phyloP scores from a whole-genome alignment of 2,888 invertebrate genomes.

The Drosophila demipolita region DNA sequence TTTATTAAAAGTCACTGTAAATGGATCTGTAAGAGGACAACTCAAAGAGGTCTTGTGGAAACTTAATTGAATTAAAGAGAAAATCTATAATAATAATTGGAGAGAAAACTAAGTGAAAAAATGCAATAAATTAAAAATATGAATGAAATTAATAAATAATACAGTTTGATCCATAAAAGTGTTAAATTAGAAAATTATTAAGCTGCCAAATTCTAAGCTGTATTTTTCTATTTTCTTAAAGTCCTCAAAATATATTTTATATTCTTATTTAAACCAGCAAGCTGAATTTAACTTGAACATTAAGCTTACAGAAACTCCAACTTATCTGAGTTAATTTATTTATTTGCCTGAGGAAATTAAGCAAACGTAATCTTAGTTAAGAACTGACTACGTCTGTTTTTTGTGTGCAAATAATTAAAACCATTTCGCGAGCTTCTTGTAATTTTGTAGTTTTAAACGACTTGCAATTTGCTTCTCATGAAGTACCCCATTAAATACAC shows the following conservation, averaged over 20 bases:
- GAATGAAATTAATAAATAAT: background rate
- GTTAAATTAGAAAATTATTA: no score
- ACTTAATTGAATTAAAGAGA: background rate
- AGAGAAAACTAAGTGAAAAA: background rate
- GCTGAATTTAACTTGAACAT: background rate
- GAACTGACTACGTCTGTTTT: background rate
- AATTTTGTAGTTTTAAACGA: slow-evolving; percentile 15
- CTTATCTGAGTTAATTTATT: background rate
- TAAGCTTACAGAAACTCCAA: background rate
- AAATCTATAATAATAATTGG: background rate
- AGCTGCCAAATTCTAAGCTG: background rate
- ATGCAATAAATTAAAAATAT: background rate
- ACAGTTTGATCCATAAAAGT: background rate
- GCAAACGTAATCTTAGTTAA: slow-evolving; percentile 11
- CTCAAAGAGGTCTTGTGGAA: background rate
- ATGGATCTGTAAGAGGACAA: background rate
- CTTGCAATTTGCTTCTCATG: slow-evolving; percentile 29
- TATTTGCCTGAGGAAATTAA: slow-evolving; percentile 2
- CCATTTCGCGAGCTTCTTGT: slow-evolving; percentile 11
- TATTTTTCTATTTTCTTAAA: background rate
- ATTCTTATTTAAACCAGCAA: background rate
- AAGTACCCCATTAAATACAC: slow-evolving; percentile 22
- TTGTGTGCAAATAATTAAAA: slow-evolving; percentile 32
- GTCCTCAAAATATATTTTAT: background rate
- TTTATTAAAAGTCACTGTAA: slow-evolving; percentile 7